Base-by-base conservation (phyloP, 1,140 invertebrate genomes). In the Zaprionus nigranus region DNA sequence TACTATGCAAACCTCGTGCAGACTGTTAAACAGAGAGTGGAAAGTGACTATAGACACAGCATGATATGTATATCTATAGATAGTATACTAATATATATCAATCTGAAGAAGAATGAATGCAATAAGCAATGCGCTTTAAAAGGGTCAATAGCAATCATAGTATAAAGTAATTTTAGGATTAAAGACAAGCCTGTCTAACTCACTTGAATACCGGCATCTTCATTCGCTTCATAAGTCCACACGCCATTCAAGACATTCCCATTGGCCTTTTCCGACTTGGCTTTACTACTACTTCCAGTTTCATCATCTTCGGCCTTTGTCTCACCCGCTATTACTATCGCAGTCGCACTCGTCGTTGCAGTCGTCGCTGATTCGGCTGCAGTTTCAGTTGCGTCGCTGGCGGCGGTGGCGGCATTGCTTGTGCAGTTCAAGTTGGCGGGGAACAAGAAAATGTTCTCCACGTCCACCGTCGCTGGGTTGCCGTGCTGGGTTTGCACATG, bases 401-500 rank as follows among this genome's bases (percentile, higher is more conserved):
- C 58, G 38, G 24, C 53, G 15, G n/a, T 46, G 15, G 13, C 57
- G 12, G 24, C 59, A 28, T 53, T 30, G 46, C 46, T 24, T 24
- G 6, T 62, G 24, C 51, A 12, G 22, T 43, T 49, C 20, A 86
- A 22, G 63, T 79, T 71, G 6, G 68, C 69, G 2, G 59, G 56
- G 51, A 83, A 70, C n/a, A 87, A 56, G 36, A 87, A 87, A 13
- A 87, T 87, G 38, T 87, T 88, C 1, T 83, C 74, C 51, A 83
- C 61, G 26, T 87, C 84, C 30, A 78, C 81, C 2, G 58, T 46
- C 5, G 56, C 71, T 34, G 30, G 30, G n/a, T 75, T 68, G 5
- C 84, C 80, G 34, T 87, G 84, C 22, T 87, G 84, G 17, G 84
- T 87, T 59, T 87, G 84, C 9, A 81, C 84, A 64, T 88, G 79